A percentile compares a stretch with the other conserved stretches of the same genome.
phyloP scores from a whole-genome alignment of 2,888 invertebrate species.

The Ctena decussata region DNA sequence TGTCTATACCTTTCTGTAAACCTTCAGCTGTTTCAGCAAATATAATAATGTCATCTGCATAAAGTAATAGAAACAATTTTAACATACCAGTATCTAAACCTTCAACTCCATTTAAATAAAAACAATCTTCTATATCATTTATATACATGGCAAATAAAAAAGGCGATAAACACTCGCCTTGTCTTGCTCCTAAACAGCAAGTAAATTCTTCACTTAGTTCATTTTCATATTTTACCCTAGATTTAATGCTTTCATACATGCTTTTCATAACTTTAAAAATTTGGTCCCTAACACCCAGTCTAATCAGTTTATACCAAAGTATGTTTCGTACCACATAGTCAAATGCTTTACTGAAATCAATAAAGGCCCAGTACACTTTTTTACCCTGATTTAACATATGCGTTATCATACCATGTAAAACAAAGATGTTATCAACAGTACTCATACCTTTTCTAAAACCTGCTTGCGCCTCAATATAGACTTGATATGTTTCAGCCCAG shows the following conservation, averaged over 20 bases:
- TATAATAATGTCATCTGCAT: too few relatives aligned
- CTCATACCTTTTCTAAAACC: not conserved
- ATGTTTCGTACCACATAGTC: constrained; percentile 25
- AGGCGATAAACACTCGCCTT: constrained; percentile 43
- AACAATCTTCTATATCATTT: too few relatives aligned
- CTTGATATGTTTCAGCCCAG: not conserved
- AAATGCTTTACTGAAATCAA: constrained; percentile 37
- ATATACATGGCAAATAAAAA: too few relatives aligned
- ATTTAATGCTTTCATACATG: constrained; percentile 24
- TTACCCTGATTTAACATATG: constrained; percentile 17
- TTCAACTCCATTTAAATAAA: too few relatives aligned
- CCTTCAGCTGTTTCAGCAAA: too few relatives aligned
- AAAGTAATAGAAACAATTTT: too few relatives aligned
- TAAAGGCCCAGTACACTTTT: constrained; percentile 28
- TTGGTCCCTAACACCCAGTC: constrained; percentile 15
- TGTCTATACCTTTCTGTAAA: too few relatives aligned
- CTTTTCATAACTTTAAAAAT: constrained; percentile 18
- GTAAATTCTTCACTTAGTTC: constrained; percentile 13
- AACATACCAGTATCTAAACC: too few relatives aligned
- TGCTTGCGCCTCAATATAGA: not conserved
- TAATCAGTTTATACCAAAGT: constrained; percentile 19
- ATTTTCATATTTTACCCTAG: constrained; percentile 18
- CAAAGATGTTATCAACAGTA: constrained; percentile 22
- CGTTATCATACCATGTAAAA: constrained; percentile 11
- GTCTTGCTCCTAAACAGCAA: constrained; percentile 23